A percentile compares a stretch with the other conserved stretches of the same genome.
Evolutionary conservation across 1,140 invertebrate species (phyloP).

Genomic region (Tribolium castaneum): DNA sequence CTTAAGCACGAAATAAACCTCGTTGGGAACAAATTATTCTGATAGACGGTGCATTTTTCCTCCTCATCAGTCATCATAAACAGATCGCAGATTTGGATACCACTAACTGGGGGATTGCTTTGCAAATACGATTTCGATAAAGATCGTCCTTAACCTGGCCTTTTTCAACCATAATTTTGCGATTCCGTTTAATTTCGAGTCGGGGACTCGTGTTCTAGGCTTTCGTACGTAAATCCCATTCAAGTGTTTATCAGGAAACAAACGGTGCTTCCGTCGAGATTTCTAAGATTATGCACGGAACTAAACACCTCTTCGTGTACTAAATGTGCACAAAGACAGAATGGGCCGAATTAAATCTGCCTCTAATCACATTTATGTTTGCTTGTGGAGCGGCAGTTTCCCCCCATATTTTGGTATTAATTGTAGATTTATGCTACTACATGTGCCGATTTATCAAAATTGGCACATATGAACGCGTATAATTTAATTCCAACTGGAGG

Average conservation of each 20-base stretch:
- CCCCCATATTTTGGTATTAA: constrained; percentile 4
- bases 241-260: constrained; percentile 12
- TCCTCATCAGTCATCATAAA: too few species aligned
- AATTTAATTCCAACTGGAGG: not conserved
- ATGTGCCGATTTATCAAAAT: constrained; percentile 1
- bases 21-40: too few species aligned
- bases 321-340: constrained; percentile 7
- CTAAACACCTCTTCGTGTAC: not conserved
- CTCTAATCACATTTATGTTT: constrained; percentile 40
- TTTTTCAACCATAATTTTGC: not conserved
- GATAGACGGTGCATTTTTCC: too few species aligned
- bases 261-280: constrained; percentile 2
- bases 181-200: not conserved
- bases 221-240: not conserved
- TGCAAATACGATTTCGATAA: not conserved
- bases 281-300: constrained; percentile 11
- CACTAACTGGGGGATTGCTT: too few species aligned
- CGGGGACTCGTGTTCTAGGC: not conserved
- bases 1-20: too few species aligned
- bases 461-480: not conserved
- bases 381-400: not conserved
- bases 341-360: constrained; percentile 3
- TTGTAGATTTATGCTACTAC: constrained; percentile 4
- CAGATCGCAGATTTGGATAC: too few species aligned
- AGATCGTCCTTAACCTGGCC: not conserved